A percentile compares a stretch with the other conserved stretches of the same genome.
phyloP scores from a whole-genome alignment of 2,113 vertebrate genomes.

The Triplophysa rosa region DNA sequence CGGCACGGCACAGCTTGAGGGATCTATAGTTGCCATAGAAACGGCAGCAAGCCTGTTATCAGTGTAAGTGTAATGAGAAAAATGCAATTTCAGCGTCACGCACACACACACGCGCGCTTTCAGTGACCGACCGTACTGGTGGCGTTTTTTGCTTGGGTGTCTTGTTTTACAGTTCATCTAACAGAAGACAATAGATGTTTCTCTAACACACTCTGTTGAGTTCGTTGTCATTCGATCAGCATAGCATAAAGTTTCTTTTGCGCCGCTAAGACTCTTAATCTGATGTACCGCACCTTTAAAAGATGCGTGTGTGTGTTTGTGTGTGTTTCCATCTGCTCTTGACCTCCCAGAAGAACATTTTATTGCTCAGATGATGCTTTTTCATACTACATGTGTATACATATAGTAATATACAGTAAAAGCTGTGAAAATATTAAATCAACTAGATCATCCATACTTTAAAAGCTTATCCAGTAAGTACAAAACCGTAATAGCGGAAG shows the following conservation, averaged over 20 bases:
- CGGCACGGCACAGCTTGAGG: slow-evolving; percentile 47
- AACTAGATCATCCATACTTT: no score
- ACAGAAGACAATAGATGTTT: slow-evolving; percentile 18
- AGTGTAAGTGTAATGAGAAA: slow-evolving; percentile 58
- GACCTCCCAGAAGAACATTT: no score
- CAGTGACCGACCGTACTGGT: slow-evolving; percentile 9
- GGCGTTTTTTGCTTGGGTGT: slow-evolving; percentile 26
- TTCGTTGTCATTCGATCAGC: not conserved
- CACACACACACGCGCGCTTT: slow-evolving; percentile 6
- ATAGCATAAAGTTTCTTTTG: not conserved
- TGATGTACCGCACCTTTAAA: not conserved
- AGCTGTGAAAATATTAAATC: no score
- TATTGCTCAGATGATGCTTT: no score
- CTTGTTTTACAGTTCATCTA: slow-evolving; percentile 21
- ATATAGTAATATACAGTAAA: no score
- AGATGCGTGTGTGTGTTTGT: not conserved
- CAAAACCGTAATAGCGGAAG: no score
- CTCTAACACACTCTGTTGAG: slow-evolving; percentile 2
- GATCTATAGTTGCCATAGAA: slow-evolving; percentile 57
- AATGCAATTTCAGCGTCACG: slow-evolving; percentile 51
- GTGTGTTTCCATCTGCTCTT: no score
- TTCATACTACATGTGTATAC: no score
- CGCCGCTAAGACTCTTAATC: not conserved
- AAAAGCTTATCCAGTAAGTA: no score
- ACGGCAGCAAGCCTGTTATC: slow-evolving; percentile 56